Percentiles rank a stretch among this genome's conserved stretches.
Evolutionary conservation across 2,113 vertebrate species (phyloP).

Genomic region (Brevimyrus niger): DNA sequence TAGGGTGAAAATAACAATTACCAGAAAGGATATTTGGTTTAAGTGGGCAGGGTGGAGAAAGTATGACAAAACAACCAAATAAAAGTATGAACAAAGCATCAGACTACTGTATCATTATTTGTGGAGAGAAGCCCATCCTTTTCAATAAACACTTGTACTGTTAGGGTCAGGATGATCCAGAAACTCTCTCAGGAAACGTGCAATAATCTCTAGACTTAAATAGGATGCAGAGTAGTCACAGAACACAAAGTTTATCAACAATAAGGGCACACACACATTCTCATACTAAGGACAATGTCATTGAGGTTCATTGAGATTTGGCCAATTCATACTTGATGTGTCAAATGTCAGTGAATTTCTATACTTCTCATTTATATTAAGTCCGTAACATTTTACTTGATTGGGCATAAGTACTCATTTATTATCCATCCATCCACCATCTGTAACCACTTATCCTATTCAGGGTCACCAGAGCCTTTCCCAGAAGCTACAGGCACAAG

Average conservation of each 20-base stretch:
- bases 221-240: neutral
- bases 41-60: neutral
- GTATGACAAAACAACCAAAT: neutral
- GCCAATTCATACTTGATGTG: neutral
- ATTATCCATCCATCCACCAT: neutral
- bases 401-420: neutral
- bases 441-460: neutral
- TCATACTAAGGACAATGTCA: neutral
- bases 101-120: neutral
- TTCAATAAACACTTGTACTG: neutral
- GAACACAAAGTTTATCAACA: neutral
- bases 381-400: neutral
- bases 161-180: neutral
- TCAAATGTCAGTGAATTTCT: neutral
- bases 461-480: neutral
- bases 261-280: neutral
- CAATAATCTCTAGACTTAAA: neutral
- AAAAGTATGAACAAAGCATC: neutral
- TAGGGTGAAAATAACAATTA: neutral
- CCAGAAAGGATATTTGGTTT: neutral
- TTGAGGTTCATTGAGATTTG: neutral
- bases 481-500: neutral
- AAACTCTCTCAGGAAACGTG: neutral
- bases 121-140: neutral
- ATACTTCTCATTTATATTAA: neutral